Conservation (phyloP, 2,113 vertebrate species). For the Phoenicopterus ruber region DNA sequence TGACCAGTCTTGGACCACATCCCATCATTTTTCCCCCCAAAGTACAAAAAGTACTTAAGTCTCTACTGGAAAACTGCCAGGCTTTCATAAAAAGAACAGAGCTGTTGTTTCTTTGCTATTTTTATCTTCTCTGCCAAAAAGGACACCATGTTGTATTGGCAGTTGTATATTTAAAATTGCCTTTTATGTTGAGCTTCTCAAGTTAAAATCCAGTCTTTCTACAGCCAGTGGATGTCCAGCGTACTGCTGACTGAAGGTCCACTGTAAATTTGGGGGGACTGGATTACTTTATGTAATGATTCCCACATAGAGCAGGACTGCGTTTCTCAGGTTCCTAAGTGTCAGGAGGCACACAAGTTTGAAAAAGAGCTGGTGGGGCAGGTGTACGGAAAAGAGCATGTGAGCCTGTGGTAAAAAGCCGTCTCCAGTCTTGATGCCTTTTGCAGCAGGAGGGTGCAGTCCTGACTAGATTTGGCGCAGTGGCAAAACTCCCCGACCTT, state of each 20-base stretch:
- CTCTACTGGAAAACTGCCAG: constrained; percentile 74
- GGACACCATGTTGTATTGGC: constrained; percentile 57
- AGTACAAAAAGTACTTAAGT: constrained; percentile 79
- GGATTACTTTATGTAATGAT: background rate
- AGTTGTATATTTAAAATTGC: constrained; percentile 40
- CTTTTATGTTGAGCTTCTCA: background rate
- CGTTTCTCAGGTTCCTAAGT: background rate
- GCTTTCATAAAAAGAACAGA: constrained; percentile 70
- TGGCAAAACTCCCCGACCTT: background rate
- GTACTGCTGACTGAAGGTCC: background rate
- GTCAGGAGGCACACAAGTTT: background rate
- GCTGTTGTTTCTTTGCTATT: constrained; percentile 75
- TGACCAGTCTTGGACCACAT: constrained; percentile 79
- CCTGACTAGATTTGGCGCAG: background rate
- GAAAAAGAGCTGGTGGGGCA: background rate
- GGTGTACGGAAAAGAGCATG: background rate
- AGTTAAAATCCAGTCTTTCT: background rate
- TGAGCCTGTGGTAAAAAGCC: background rate
- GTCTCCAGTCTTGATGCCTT: background rate
- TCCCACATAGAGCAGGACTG: background rate
- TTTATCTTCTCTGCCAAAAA: constrained; percentile 71
- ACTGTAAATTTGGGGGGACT: background rate
- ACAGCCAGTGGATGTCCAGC: background rate
- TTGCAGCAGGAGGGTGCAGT: background rate
- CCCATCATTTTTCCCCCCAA: constrained; percentile 70